These are phyloP conservation scores for Equus quagga DNA, from an alignment of 2,113 vertebrate genomes.

Conservation along the genomic window DNA sequence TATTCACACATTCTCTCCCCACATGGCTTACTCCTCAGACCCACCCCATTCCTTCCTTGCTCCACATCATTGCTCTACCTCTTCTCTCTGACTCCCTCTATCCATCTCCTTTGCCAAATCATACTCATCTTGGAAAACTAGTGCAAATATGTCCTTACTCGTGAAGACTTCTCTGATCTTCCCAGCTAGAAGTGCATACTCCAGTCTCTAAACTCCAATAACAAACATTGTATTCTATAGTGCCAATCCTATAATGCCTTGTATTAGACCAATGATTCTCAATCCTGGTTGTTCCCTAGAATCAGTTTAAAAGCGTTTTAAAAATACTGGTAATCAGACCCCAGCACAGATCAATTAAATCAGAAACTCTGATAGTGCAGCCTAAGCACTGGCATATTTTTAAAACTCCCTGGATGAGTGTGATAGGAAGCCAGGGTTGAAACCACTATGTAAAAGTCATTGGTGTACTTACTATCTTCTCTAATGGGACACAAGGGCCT, in stretches of 20 bases:
- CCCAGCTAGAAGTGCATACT: neutral
- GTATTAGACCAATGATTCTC: neutral
- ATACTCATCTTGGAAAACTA: neutral
- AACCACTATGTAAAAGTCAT: neutral
- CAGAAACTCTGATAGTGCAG: neutral
- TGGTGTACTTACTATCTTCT: neutral
- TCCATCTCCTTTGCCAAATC: neutral
- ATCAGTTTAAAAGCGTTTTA: neutral
- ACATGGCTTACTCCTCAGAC: neutral
- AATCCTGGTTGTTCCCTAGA: neutral
- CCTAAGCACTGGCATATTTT: neutral
- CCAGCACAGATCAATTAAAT: neutral
- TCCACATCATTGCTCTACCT: neutral
- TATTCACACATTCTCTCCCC: neutral
- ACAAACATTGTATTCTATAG: neutral
- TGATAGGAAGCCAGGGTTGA: neutral
- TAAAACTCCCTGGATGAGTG: neutral
- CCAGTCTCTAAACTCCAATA: neutral
- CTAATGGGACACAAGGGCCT: neutral
- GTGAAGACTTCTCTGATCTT: neutral
- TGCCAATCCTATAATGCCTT: neutral
- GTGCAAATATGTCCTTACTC: neutral
- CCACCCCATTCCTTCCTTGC: neutral
- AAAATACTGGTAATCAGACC: slow-evolving; percentile 8
- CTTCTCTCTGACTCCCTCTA: neutral